Conservation (phyloP, 2,888 invertebrate genomes). For the Trissoscelio sp. region DNA sequence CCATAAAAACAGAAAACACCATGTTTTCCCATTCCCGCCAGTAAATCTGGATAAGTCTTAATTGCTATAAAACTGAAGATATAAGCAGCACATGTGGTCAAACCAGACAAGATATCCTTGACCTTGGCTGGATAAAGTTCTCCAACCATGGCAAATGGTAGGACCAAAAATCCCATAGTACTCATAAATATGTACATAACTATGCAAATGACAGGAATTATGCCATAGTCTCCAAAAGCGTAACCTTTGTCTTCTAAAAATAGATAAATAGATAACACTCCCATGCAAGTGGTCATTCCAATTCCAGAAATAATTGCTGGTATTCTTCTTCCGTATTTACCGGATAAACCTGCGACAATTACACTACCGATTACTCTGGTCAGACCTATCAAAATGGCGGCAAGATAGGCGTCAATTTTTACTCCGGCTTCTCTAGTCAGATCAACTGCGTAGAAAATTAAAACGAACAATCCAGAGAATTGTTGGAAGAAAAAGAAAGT, state of each 20-base stretch:
- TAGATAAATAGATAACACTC: conserved; percentile 83
- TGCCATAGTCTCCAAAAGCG: conserved; percentile 72
- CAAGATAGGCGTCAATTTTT: conserved; percentile 83
- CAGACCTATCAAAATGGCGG: conserved; percentile 84
- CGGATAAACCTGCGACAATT: conserved; percentile 84
- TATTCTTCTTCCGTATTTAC: conserved; percentile 85
- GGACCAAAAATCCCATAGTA: conserved; percentile 85
- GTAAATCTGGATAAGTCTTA: conserved; percentile 84
- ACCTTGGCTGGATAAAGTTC: conserved; percentile 85
- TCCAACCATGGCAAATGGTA: conserved; percentile 86
- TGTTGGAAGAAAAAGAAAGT: conserved; percentile 86
- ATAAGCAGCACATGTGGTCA: conserved; percentile 84
- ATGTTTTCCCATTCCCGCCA: conserved; percentile 80
- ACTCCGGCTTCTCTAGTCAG: conserved; percentile 84
- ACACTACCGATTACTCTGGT: conserved; percentile 84
- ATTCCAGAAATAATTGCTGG: conserved; percentile 86
- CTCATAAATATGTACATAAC: conserved; percentile 84
- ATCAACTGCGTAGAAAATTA: conserved; percentile 85
- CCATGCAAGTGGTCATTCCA: conserved; percentile 85
- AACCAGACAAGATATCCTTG: conserved; percentile 84
- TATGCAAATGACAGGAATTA: conserved; percentile 83
- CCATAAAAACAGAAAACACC: conserved; percentile 85
- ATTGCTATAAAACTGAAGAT: conserved; percentile 85
- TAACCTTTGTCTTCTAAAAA: conserved; percentile 77
- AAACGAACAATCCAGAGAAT: conserved; percentile 85